Percentiles rank a stretch among this genome's conserved stretches.
Evolutionary conservation across 2,888 invertebrate species (phyloP).

Genomic region (Melikaiella ostensackeni): DNA sequence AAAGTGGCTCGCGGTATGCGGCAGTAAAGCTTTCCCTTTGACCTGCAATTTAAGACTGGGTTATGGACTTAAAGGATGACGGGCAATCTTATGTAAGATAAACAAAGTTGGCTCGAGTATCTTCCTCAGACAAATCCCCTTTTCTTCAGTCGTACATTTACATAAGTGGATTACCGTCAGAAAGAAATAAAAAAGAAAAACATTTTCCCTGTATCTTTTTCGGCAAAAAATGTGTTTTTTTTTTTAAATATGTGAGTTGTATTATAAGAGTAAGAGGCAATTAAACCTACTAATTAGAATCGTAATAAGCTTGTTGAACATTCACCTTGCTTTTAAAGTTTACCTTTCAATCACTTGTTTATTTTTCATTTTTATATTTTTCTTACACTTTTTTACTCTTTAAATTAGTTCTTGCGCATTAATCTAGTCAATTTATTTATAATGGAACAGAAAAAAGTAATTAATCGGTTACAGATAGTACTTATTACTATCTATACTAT

Average conservation of each 20-base stretch:
- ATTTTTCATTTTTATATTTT: background rate
- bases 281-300: too few species aligned
- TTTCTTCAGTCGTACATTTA: background rate
- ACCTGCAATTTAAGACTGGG: background rate
- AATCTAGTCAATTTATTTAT: too few species aligned
- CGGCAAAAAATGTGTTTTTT: background rate
- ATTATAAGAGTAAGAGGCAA: too few species aligned
- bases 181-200: background rate
- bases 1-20: background rate
- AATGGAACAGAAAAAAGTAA: too few species aligned
- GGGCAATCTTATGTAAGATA: slow-evolving; percentile 1
- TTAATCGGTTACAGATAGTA: too few species aligned
- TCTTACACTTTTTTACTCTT: background rate
- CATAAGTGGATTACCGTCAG: background rate
- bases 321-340: background rate
- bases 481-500: too few species aligned
- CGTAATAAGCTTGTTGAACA: background rate
- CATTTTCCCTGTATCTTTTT: background rate
- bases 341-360: background rate
- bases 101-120: background rate
- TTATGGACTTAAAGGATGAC: background rate
- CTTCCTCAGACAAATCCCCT: background rate
- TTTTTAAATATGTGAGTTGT: background rate
- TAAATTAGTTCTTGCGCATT: background rate
- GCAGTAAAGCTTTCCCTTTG: slow-evolving; percentile 6